Percentiles rank a stretch among this genome's conserved stretches.
Evolutionary conservation across 64 coral and sea anemone species (phyloP).

Genomic region (Stichodactyla mertensii): DNA sequence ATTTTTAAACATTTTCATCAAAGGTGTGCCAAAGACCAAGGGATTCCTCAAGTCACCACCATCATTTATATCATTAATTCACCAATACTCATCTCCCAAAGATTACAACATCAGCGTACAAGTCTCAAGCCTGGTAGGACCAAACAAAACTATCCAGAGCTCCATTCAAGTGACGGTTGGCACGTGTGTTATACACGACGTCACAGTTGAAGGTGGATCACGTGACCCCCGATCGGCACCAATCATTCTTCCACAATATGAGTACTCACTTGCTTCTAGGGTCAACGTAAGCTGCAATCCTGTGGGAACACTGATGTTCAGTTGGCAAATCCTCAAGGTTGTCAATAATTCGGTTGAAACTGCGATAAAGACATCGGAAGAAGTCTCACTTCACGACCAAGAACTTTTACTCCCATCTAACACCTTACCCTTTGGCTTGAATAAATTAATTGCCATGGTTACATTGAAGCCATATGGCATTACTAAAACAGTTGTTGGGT

Average conservation of each 20-base stretch:
- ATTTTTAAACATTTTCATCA: neutral
- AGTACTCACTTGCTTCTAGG: slow-evolving; percentile 34
- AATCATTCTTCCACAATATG: slow-evolving; percentile 53
- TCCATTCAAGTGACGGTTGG: neutral
- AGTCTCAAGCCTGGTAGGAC: slow-evolving; percentile 17
- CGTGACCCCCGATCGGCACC: slow-evolving; percentile 1
- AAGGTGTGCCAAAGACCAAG: neutral
- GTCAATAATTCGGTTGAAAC: neutral
- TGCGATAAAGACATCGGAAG: neutral
- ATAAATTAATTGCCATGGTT: slow-evolving; percentile 52
- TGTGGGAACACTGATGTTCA: slow-evolving; percentile 13
- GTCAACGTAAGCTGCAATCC: slow-evolving; percentile 35
- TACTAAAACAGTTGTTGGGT: slow-evolving; percentile 39
- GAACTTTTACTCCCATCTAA: slow-evolving; percentile 13
- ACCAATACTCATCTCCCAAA: slow-evolving; percentile 13
- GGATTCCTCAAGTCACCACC: neutral
- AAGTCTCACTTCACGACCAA: neutral
- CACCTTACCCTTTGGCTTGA: slow-evolving; percentile 25
- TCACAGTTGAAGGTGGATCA: slow-evolving; percentile 37
- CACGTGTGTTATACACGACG: slow-evolving; percentile 28
- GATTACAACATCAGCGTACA: slow-evolving; percentile 20
- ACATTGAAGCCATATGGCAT: slow-evolving; percentile 34
- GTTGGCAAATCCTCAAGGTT: slow-evolving; percentile 37
- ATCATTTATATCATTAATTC: neutral
- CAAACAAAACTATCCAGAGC: neutral